Percentiles rank a stretch among this genome's conserved stretches.
phyloP scores from a whole-genome alignment of 1,140 invertebrate species.

The Drosophila eugracilis region DNA sequence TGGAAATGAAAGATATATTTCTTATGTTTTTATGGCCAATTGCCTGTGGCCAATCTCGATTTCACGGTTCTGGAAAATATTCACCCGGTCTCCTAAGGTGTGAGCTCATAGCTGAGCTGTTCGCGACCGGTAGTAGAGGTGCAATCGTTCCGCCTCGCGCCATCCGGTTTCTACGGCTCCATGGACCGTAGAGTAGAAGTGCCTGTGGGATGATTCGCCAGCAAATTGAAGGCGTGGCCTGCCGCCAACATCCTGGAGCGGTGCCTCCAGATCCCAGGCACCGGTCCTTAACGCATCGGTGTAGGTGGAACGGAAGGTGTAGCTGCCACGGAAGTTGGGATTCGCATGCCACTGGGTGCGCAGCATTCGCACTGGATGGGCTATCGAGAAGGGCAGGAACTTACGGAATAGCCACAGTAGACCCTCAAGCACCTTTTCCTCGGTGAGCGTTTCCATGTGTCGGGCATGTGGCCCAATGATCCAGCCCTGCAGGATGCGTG shows the following conservation, averaged over 20 bases:
- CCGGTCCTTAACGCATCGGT: slow-evolving; percentile 86
- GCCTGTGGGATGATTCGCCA: slow-evolving; percentile 89
- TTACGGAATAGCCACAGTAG: slow-evolving; percentile 85
- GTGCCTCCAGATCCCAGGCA: slow-evolving; percentile 86
- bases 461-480: slow-evolving; percentile 86
- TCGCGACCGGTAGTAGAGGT: slow-evolving; percentile 52
- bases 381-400: slow-evolving; percentile 66
- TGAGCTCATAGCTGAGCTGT: slow-evolving; percentile 44
- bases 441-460: slow-evolving; percentile 86
- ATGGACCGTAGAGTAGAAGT: slow-evolving; percentile 91
- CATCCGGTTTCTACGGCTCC: slow-evolving; percentile 92
- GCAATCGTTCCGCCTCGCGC: slow-evolving; percentile 89
- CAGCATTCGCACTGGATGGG: slow-evolving; percentile 57
- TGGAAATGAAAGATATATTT: no score
- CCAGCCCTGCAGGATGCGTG: slow-evolving; percentile 89
- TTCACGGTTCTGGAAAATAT: neutral
- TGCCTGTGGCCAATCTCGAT: slow-evolving; percentile 5
- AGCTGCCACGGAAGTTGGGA: slow-evolving; percentile 89
- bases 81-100: neutral
- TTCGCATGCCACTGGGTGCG: slow-evolving; percentile 88
- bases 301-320: slow-evolving; percentile 88
- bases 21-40: neutral
- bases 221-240: slow-evolving; percentile 88
- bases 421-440: slow-evolving; percentile 85
- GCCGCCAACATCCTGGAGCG: slow-evolving; percentile 85